Conservation (phyloP, 2,113 vertebrate species). For the Cygnus atratus region DNA sequence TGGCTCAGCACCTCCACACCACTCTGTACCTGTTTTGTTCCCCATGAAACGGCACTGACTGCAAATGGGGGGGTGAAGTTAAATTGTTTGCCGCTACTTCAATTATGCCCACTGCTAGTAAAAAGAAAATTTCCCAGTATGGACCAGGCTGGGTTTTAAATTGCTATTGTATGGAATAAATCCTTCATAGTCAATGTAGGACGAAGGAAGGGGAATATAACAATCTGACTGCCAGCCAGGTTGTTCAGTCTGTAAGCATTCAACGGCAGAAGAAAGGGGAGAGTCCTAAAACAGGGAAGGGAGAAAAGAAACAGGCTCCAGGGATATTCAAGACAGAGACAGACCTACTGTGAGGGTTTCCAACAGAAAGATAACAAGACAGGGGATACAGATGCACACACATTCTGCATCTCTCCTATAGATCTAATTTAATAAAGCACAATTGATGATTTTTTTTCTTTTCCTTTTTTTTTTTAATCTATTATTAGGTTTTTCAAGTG, state of each 20-base stretch:
- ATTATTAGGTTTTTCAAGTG: constrained; percentile 71
- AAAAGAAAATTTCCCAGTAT: not conserved
- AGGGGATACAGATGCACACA: constrained; percentile 42
- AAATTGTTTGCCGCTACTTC: not conserved
- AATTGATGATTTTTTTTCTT: constrained; percentile 33
- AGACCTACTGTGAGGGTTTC: constrained; percentile 30
- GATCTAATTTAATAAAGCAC: constrained; percentile 63
- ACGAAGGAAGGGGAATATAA: not conserved
- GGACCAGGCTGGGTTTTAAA: not conserved
- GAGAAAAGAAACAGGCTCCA: not conserved
- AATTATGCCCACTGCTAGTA: not conserved
- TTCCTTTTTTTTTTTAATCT: constrained; percentile 19
- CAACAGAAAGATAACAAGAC: constrained; percentile 46
- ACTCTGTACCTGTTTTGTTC: rapidly evolving
- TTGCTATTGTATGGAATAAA: not conserved
- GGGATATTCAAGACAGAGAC: not conserved
- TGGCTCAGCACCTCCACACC: not conserved
- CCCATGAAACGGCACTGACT: not conserved
- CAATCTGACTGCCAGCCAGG: not conserved
- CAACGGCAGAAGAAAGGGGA: constrained; percentile 10
- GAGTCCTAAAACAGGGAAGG: not conserved
- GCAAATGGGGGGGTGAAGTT: not conserved
- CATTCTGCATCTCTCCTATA: constrained; percentile 39
- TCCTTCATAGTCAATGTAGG: not conserved
- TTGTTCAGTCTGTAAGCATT: not conserved